phyloP scores from a whole-genome alignment of 2,113 vertebrate species.

The Pluvianellus socialis region DNA sequence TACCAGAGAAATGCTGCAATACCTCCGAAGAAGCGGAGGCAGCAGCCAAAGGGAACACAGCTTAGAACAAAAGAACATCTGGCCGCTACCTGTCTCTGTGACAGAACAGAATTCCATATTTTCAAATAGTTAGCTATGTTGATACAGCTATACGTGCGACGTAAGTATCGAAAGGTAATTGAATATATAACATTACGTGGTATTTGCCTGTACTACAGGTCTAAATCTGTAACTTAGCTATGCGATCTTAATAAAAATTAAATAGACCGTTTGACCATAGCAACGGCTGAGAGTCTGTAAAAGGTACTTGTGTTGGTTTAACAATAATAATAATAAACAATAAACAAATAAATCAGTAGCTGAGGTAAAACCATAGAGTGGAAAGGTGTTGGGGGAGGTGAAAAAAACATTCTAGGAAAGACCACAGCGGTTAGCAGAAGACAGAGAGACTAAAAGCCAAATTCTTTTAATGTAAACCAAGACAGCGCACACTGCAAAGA shows the following conservation, averaged over 20 bases:
- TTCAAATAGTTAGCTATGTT: not conserved
- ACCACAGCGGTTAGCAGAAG: not conserved
- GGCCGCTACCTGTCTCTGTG: not conserved
- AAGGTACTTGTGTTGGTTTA: not conserved
- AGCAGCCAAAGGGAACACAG: not conserved
- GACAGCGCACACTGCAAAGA: not conserved
- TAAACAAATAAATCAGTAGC: not conserved
- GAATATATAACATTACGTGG: not conserved
- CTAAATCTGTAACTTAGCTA: not conserved
- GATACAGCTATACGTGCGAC: not conserved
- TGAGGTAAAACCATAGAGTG: not conserved
- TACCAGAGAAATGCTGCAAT: not conserved
- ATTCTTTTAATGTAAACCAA: not conserved
- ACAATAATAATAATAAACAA: no score
- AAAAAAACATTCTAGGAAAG: not conserved
- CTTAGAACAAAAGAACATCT: not conserved
- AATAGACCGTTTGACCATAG: not conserved
- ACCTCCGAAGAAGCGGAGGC: accelerated
- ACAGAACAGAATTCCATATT: not conserved
- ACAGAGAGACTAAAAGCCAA: not conserved
- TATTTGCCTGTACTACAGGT: not conserved
- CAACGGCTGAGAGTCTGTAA: not conserved
- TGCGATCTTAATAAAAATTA: not conserved
- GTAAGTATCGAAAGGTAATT: not conserved
- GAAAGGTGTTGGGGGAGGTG: not conserved